A percentile compares a stretch with the other conserved stretches of the same genome.
Conservation (phyloP, 2,797 vertebrate genomes). For the Semaprochilodus insignis region DNA sequence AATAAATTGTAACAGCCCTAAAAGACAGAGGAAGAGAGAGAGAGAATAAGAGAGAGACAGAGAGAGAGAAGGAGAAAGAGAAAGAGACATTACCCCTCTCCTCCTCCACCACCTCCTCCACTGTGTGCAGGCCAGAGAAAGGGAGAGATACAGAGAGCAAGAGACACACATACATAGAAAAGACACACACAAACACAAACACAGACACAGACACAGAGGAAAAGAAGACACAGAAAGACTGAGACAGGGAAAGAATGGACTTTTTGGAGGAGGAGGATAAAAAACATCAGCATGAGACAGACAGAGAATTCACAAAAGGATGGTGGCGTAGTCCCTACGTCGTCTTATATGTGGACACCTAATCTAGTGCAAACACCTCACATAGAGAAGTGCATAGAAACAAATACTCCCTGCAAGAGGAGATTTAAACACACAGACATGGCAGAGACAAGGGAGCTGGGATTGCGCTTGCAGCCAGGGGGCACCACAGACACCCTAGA, state of each 20-base stretch:
- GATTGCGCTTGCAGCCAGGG: constrained; percentile 55
- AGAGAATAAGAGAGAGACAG: constrained; percentile 47
- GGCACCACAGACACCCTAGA: constrained; percentile 68
- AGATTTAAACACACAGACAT: constrained; percentile 40
- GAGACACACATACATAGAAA: constrained; percentile 51
- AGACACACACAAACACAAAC: constrained; percentile 53
- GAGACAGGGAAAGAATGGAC: constrained; percentile 64
- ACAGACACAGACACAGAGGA: constrained; percentile 53
- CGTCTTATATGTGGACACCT: constrained; percentile 61
- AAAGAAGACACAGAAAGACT: constrained; percentile 53
- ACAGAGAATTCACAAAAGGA: constrained; percentile 58
- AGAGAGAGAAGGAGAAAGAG: constrained; percentile 53
- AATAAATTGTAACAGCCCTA: neutral
- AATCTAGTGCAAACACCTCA: constrained; percentile 52
- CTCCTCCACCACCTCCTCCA: constrained; percentile 57
- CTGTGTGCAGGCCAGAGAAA: constrained; percentile 59
- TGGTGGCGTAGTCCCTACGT: constrained; percentile 18
- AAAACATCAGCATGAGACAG: constrained; percentile 61
- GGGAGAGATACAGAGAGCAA: constrained; percentile 48
- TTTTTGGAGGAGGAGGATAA: constrained; percentile 42
- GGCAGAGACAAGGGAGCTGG: constrained; percentile 41
- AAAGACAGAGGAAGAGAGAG: neutral
- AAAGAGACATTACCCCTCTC: constrained; percentile 64
- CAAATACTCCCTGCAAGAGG: constrained; percentile 39
- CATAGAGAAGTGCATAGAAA: constrained; percentile 51